phyloP scores from a whole-genome alignment of 2,888 invertebrate genomes.

The Chloromyia formosa region DNA sequence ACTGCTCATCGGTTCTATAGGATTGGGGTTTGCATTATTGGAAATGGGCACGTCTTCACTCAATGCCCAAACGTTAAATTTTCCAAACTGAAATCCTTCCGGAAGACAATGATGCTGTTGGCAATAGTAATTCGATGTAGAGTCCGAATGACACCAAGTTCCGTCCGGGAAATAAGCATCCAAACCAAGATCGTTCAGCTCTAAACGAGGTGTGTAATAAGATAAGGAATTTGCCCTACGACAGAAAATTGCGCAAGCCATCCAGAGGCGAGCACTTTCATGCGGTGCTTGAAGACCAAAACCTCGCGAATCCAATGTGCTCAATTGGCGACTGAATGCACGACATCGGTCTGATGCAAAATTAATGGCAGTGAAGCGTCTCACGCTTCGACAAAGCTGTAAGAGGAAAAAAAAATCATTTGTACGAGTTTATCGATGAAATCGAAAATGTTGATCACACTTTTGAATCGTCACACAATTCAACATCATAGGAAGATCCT shows the following conservation, averaged over 20 bases:
- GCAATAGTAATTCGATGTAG: conserved; percentile 74
- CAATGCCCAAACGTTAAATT: conserved; percentile 66
- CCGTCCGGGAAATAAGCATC: conserved; percentile 83
- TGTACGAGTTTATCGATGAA: no score
- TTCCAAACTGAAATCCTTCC: conserved; percentile 72
- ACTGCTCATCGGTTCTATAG: conserved; percentile 63
- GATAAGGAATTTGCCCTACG: conserved; percentile 70
- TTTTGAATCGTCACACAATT: conserved; percentile 71
- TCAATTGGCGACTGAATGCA: conserved; percentile 70
- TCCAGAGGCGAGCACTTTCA: conserved; percentile 77
- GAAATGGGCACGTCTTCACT: conserved; percentile 69
- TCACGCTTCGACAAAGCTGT: conserved; percentile 52
- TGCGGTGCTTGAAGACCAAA: conserved; percentile 79
- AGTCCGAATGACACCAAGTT: conserved; percentile 79
- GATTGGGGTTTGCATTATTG: conserved; percentile 71
- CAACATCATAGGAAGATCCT: conserved; percentile 72
- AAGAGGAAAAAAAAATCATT: background rate
- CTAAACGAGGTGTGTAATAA: conserved; percentile 79
- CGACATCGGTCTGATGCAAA: conserved; percentile 73
- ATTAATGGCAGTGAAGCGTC: conserved; percentile 66
- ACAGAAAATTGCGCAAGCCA: conserved; percentile 83
- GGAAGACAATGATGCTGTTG: conserved; percentile 79
- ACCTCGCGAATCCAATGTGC: conserved; percentile 72
- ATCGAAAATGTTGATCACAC: conserved; percentile 3
- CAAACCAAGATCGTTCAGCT: conserved; percentile 76